phyloP scores from a whole-genome alignment of 2,797 vertebrate genomes.

The Gadopsis marmoratus region DNA sequence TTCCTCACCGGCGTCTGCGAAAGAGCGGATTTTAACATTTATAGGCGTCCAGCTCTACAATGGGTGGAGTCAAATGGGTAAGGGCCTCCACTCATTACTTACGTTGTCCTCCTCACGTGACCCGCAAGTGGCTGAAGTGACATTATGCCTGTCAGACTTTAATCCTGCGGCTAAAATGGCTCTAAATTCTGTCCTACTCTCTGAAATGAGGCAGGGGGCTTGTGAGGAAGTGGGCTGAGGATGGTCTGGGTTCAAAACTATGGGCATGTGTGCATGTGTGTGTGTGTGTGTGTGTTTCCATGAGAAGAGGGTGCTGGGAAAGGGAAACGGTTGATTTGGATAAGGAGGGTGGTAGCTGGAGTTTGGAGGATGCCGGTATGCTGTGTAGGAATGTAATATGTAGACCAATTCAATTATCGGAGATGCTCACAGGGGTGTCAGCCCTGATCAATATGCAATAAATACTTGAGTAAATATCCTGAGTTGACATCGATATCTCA shows the following conservation, averaged over 20 bases:
- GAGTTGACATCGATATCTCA: constrained; percentile 50
- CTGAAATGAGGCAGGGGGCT: constrained; percentile 61
- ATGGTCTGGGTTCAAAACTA: not conserved
- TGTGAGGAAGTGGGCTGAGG: constrained; percentile 24
- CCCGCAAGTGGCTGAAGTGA: constrained; percentile 75
- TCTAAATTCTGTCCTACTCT: constrained; percentile 70
- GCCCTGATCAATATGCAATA: constrained; percentile 66
- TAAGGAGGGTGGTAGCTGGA: not conserved
- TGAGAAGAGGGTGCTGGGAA: not conserved
- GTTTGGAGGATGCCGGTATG: constrained; percentile 15
- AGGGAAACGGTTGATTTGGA: constrained; percentile 26
- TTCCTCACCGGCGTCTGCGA: not conserved
- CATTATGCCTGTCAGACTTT: constrained; percentile 74
- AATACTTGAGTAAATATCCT: constrained; percentile 72
- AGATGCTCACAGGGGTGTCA: constrained; percentile 31
- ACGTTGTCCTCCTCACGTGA: constrained; percentile 76
- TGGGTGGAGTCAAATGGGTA: constrained; percentile 62
- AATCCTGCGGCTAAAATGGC: constrained; percentile 74
- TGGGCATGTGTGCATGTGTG: not conserved
- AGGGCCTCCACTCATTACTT: constrained; percentile 66
- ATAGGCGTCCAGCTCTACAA: not conserved
- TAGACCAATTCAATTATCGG: constrained; percentile 58
- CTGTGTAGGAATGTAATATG: constrained; percentile 40
- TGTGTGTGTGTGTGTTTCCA: constrained; percentile 13
- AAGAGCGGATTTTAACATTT: constrained; percentile 25